Evolutionary conservation across 2,797 vertebrate species (phyloP), one percentile per base, ranked within the genome.

Genomic region (Tragopan temminckii): DNA sequence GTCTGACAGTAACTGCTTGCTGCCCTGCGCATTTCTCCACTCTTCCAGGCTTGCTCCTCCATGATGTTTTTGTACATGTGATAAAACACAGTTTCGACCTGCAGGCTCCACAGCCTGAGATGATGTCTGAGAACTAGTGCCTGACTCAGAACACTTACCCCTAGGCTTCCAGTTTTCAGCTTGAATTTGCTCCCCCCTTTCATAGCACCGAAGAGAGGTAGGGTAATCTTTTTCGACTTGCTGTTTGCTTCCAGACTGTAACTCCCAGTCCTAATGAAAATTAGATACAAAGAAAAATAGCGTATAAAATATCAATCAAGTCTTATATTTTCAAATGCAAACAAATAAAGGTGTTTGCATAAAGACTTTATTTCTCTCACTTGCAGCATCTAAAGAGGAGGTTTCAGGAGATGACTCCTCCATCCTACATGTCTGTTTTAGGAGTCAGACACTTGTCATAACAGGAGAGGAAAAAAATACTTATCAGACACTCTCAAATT

Each of bases 171-270:
- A 4, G 99, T 99, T 98, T 99, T 99, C 94, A 99, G 98, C 96
- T 98, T 99, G 97, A 99, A 99, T 97, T 99, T 99, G 96, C 98
- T 98, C 59, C 99, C 99, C 68, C 99, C 99, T 97, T 99, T 99
- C 99, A 99, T 99, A 79, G 99, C 99, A 90, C 99, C 99, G 81
- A 99, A 99, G 86, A 99, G 95, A 10, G 99, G 99, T 74, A 99
- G 97, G 9, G 95, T 86, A 59, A 97, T 94, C 96, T 99, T 99
- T 93, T 99, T 99, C 18, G 98, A 94, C 94, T 99, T 99, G 80
- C 96, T 97, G 13, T 97, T 97, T 23, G 69, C 85, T 97, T 45
- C 98, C 96, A 91, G 85, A 96, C 24, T 70, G 75, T 96, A 92
- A 91, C 76, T 97, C 42, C 85, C 92, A 93, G 82, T 76, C 59